phyloP scores from a whole-genome alignment of 2,888 invertebrate species.

The Vandiemenella viatica region DNA sequence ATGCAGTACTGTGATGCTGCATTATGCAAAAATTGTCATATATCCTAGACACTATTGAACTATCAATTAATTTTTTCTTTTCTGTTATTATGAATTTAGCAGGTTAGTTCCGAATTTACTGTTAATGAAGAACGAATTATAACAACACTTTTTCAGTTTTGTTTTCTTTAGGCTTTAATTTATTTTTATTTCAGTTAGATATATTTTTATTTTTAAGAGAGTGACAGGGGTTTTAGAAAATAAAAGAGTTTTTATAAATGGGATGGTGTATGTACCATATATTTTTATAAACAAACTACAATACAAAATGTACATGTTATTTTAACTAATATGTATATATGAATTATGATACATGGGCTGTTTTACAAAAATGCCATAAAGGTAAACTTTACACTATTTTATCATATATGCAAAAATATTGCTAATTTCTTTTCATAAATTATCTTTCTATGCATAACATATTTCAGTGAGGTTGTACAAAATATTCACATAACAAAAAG shows the following conservation, averaged over 20 bases:
- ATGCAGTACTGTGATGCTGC: no score
- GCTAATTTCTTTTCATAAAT: conserved; percentile 23
- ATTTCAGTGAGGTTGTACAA: conserved; percentile 16
- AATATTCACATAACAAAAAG: conserved; percentile 15
- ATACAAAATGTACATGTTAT: conserved; percentile 61
- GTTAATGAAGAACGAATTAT: no score
- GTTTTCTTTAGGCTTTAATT: no score
- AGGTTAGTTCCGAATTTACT: no score
- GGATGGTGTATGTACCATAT: conserved; percentile 30
- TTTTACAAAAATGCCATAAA: conserved; percentile 15
- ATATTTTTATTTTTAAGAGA: no score
- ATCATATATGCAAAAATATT: conserved; percentile 33
- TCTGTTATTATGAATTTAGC: no score
- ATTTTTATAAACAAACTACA: conserved; percentile 61
- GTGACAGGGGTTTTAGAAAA: no score
- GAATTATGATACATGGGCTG: conserved; percentile 35
- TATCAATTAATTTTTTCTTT: no score
- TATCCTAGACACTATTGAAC: no score
- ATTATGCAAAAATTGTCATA: no score
- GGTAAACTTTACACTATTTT: conserved; percentile 15
- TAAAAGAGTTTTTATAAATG: conserved; percentile 14
- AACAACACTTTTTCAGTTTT: no score
- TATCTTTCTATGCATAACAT: conserved; percentile 14
- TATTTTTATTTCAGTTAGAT: no score
- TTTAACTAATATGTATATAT: conserved; percentile 39